These are phyloP conservation scores for Carassius auratus DNA, from an alignment of 2,113 vertebrate species.

Conservation along the genomic window DNA sequence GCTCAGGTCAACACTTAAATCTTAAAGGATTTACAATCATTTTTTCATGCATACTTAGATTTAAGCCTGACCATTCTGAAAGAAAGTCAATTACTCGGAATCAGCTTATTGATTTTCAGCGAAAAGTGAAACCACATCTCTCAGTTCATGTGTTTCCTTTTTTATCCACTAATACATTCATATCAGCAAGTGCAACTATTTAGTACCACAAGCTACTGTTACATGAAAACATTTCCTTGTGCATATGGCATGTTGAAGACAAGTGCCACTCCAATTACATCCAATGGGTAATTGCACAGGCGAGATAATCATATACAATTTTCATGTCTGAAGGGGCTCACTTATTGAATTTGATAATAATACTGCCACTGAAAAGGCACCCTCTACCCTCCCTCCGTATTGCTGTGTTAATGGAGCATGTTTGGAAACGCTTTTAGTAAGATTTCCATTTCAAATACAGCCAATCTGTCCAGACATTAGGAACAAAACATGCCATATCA, in stretches of 20 bases:
- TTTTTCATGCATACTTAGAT: conserved; percentile 20
- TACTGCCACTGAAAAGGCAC: conserved; percentile 39
- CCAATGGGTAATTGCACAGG: conserved; percentile 58
- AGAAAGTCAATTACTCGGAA: conserved; percentile 24
- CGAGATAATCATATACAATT: conserved; percentile 61
- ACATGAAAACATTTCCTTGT: conserved; percentile 21
- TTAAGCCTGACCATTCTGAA: conserved; percentile 6
- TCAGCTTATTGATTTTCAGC: conserved; percentile 25
- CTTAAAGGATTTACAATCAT: conserved; percentile 22
- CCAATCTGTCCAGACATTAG: background rate
- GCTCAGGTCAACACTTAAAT: conserved; percentile 13
- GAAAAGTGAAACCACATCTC: background rate
- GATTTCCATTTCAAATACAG: conserved; percentile 10
- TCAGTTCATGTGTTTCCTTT: background rate
- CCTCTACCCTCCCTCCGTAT: conserved; percentile 15
- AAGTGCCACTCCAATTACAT: conserved; percentile 58
- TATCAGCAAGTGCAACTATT: background rate
- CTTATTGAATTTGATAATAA: conserved; percentile 60
- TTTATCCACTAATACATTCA: conserved; percentile 29
- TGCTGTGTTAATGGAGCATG: conserved; percentile 44
- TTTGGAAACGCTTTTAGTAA: conserved; percentile 37
- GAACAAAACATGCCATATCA: conserved; percentile 1
- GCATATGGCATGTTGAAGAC: conserved; percentile 24
- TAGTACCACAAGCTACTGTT: background rate
- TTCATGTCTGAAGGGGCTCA: conserved; percentile 55